phyloP scores from a whole-genome alignment of 2,888 invertebrate species.

The Colletes collaris region DNA sequence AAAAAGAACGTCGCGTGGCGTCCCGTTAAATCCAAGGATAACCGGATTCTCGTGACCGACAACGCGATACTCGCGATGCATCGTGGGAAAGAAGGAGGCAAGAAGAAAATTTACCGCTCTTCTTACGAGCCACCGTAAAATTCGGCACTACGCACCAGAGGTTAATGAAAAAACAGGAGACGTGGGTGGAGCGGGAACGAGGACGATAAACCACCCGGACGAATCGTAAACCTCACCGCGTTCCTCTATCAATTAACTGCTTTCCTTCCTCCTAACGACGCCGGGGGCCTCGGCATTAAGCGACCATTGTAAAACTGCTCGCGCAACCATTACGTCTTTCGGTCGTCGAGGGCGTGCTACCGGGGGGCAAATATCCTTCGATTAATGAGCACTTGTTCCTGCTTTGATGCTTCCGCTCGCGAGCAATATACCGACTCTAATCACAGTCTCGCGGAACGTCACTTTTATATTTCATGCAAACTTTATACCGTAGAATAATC shows the following conservation, averaged over 20 bases:
- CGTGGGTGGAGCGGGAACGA: too few species aligned
- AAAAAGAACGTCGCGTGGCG: too few species aligned
- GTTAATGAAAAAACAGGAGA: slow-evolving; percentile 60
- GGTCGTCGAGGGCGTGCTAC: neutral
- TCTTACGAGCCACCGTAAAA: slow-evolving; percentile 64
- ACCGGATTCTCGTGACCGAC: too few species aligned
- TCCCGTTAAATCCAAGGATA: too few species aligned
- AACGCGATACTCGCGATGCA: too few species aligned
- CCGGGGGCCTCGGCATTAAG: slow-evolving; percentile 3
- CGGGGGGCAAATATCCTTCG: neutral
- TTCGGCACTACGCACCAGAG: slow-evolving; percentile 43
- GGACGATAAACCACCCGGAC: slow-evolving; percentile 44
- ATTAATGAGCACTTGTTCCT: slow-evolving; percentile 1
- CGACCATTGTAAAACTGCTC: slow-evolving; percentile 5
- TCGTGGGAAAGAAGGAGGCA: too few species aligned
- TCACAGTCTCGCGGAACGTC: too few species aligned
- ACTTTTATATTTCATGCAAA: too few species aligned
- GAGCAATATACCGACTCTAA: too few species aligned
- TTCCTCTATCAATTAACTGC: slow-evolving; percentile 57
- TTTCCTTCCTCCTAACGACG: slow-evolving; percentile 11
- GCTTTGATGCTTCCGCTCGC: too few species aligned
- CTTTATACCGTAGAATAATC: too few species aligned
- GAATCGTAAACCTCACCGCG: slow-evolving; percentile 36
- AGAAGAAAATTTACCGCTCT: slow-evolving; percentile 57
- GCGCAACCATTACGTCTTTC: slow-evolving; percentile 6